Base-by-base conservation (phyloP, 2,113 vertebrate genomes). In the Bos indicus region DNA sequence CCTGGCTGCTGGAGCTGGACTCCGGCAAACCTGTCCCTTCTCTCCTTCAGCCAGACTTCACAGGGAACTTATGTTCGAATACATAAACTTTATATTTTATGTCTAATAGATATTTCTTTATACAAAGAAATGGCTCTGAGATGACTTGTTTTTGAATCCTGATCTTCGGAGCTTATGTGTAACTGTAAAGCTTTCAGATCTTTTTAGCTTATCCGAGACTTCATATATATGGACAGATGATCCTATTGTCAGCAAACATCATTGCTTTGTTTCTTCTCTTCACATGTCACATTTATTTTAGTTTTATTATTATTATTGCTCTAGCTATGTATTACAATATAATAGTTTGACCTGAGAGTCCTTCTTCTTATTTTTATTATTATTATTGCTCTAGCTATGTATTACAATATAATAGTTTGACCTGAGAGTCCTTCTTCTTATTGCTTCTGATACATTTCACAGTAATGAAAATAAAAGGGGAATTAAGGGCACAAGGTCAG, bases 191-290 rank as follows among this genome's bases (percentile, higher is more conserved):
- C 46, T 9, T 48, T 48, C 46, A 48, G 16, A 74, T 82, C 30
- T 97, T 95, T 88, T 83, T 12, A 62, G 7, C 23, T 87, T 80
- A 80, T 86, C 57, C 36, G 62, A 94, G n/a, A 88, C 74, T 33
- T 92, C 30, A 67, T 60, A 46, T 23, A 13, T 56, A 56, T 23
- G 19, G 1, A 56, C 25, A 81, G n/a, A 59, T 84, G 56, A 94
- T 71, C 23, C 1, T 17, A 94, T 40, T 60, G 8, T 30, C 88
- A 91, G n/a, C 19, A 83, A 78, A 40, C 7, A n/a, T 8, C n/a
- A 17, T n/a, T 19, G 21, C 19, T 23, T 57, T 17, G 5, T 90
- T 86, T 30, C 2, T 7, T 23, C 5, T 19, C 43, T 19, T 15
- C 25, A 67, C 74, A 46, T 23, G 16, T 59, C 26, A 43, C 62